phyloP scores from a whole-genome alignment of 2,888 invertebrate genomes.

The Netelia inedita region DNA sequence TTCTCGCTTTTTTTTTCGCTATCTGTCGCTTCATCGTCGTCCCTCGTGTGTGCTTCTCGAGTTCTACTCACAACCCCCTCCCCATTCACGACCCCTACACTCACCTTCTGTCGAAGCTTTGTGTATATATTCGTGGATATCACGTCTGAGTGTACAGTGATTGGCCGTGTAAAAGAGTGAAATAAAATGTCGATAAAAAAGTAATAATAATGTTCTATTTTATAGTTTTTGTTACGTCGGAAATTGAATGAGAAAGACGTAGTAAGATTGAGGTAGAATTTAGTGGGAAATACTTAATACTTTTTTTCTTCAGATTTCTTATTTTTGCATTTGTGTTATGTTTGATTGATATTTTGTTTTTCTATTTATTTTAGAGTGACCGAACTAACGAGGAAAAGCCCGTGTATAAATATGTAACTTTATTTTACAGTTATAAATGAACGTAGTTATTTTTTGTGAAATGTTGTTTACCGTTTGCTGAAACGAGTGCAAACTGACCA shows the following conservation, averaged over 20 bases:
- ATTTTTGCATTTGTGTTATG: too few relatives aligned
- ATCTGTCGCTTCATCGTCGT: constrained; percentile 27
- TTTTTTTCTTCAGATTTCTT: too few relatives aligned
- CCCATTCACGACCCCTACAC: neutral
- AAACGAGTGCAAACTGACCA: neutral
- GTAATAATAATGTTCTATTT: neutral
- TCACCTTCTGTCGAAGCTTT: neutral
- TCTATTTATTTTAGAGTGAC: too few relatives aligned
- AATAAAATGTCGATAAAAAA: neutral
- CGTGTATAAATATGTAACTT: neutral
- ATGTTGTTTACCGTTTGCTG: neutral
- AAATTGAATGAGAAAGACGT: too few relatives aligned
- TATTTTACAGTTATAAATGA: neutral
- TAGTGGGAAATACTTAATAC: too few relatives aligned
- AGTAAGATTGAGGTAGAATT: too few relatives aligned
- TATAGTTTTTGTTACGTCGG: neutral
- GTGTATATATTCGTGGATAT: neutral
- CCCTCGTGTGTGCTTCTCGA: constrained; percentile 31
- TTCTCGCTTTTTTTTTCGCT: neutral
- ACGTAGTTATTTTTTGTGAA: neutral
- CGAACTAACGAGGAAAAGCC: too few relatives aligned
- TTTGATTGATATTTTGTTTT: too few relatives aligned
- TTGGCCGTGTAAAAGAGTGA: neutral
- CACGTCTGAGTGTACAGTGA: neutral
- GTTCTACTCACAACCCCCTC: neutral